These are phyloP conservation scores for Pristionchus japonicus DNA, from an alignment of 2,888 invertebrate species.

Conservation along the genomic window DNA sequence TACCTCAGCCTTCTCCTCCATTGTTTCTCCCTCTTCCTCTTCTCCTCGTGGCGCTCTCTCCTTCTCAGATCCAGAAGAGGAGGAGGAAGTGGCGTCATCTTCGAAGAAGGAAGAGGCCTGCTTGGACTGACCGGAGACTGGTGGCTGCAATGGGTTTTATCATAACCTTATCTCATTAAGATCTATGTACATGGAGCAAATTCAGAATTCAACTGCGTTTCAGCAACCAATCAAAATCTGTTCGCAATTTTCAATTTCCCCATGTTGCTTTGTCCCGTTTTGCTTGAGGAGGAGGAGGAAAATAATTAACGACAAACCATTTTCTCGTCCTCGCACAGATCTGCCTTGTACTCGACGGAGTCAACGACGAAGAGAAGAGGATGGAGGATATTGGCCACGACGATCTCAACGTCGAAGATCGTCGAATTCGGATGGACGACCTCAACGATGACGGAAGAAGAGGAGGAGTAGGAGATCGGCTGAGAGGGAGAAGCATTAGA, in stretches of 20 bases:
- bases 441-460: slow-evolving; percentile 59
- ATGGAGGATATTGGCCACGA: slow-evolving; percentile 59
- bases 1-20: neutral
- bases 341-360: slow-evolving; percentile 62
- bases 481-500: slow-evolving; percentile 49
- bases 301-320: neutral
- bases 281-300: no score
- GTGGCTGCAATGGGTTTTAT: neutral
- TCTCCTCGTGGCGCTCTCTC: neutral
- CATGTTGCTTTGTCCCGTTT: no score
- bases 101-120: neutral
- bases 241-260: no score
- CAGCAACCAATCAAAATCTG: no score
- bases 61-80: neutral
- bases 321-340: slow-evolving; percentile 57
- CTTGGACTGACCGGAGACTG: neutral
- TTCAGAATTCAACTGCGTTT: no score
- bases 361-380: slow-evolving; percentile 64
- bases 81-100: neutral
- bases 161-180: neutral
- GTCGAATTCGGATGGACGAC: slow-evolving; percentile 66
- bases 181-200: neutral
- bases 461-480: slow-evolving; percentile 58
- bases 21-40: neutral
- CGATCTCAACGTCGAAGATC: slow-evolving; percentile 62